Percentiles rank a stretch among this genome's conserved stretches.
Conservation (phyloP, 2,113 vertebrate species). For the Colaptes auratus region DNA sequence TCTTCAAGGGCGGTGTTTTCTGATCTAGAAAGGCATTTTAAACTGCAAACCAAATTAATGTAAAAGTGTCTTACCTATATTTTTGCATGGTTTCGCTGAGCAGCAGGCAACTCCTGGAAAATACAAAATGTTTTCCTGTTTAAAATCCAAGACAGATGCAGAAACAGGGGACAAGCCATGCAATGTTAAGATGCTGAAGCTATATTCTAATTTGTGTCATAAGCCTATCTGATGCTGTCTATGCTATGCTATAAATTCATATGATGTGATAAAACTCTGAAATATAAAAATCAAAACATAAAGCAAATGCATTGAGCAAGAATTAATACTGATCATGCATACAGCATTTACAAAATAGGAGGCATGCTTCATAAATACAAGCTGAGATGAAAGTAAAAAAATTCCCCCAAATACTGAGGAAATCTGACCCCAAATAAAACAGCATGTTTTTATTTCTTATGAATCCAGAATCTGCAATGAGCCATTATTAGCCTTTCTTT, state of each 20-base stretch:
- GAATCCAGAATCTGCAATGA: neutral
- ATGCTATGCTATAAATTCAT: neutral
- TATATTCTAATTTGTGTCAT: neutral
- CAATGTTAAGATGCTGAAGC: neutral
- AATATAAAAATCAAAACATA: neutral
- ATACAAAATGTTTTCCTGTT: slow-evolving; percentile 29
- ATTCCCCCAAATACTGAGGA: neutral
- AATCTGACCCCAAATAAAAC: neutral
- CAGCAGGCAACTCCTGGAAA: slow-evolving; percentile 60
- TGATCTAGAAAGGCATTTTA: neutral
- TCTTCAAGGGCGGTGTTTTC: neutral
- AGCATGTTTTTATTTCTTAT: neutral
- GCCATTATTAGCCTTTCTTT: neutral
- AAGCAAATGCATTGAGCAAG: neutral
- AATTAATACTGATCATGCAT: neutral
- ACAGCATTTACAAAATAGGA: neutral
- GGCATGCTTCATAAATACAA: neutral
- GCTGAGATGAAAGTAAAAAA: neutral
- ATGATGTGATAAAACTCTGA: neutral
- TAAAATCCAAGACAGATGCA: neutral
- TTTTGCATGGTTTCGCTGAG: neutral
- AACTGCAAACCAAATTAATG: neutral
- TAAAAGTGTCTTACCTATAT: slow-evolving; percentile 47
- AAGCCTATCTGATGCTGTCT: neutral
- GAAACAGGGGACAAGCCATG: neutral